Evolutionary conservation across 2,888 invertebrate genomes (phyloP), one percentile per base, ranked within the genome.

Genomic region (Plusia festucae): DNA sequence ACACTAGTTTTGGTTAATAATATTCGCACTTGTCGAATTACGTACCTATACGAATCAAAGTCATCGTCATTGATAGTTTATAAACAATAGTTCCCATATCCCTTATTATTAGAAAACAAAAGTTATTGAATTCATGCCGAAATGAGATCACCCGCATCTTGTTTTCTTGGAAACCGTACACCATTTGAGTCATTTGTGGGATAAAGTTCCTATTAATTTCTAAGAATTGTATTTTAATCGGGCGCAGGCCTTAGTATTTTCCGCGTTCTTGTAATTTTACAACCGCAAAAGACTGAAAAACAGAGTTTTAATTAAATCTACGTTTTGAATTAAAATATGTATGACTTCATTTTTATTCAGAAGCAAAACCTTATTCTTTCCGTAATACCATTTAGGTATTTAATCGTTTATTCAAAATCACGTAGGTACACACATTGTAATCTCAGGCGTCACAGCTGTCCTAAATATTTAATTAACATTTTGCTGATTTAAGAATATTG

Each of bases 141-240:
- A 69, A 85, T 91, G 90, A 90, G 83, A 87, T 91, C 90, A 89
- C 92, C 91, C 91, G 90, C 90, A 91, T 90, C 73, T 71, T 75
- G 9, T 71, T 59, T 83, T 84, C 81, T 76, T 66, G 79, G 89
- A 88, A 88, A 90, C 82, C 70, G 82, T 76, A 89, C 68, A 85
- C 85, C 71, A 71, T 71, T 85, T 88, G 87, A 88, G 82, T 90
- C 87, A 90, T 79, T 68, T 51, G 11, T 68, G 70, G 68, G 51
- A 55, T 61, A 51, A 32, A 30, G 66, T 63, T 70, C 60, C 53
- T 76, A 68, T 40, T 24, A 56, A 58, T 70, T 66, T 73, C 68
- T 69, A 52, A 66, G 59, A 74, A 61, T 58, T 24, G 63, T 40
- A 63, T 73, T 74, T 60, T 65, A 49, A 60, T 51, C 22, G 20